These are phyloP conservation scores for Cairina moschata DNA, from an alignment of 2,113 vertebrate species.

Conservation along the genomic window DNA sequence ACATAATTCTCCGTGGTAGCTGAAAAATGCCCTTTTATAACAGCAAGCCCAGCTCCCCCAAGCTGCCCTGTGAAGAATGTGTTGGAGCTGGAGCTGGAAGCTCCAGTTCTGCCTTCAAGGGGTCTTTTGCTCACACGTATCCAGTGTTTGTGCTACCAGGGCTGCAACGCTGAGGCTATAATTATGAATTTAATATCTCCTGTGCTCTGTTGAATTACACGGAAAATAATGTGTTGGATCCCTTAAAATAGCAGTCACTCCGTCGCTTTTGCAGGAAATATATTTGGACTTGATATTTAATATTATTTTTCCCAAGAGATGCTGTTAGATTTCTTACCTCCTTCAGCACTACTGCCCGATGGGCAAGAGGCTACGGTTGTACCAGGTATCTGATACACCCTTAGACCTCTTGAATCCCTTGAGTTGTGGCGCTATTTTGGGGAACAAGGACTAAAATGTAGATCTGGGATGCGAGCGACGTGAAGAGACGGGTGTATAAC, in stretches of 20 bases:
- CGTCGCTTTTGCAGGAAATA: neutral
- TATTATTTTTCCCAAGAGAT: neutral
- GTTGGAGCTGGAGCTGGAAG: neutral
- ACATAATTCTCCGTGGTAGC: neutral
- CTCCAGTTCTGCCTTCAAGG: neutral
- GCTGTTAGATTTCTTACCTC: neutral
- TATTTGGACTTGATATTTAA: conserved; percentile 40
- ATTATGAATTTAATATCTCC: neutral
- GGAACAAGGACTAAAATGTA: neutral
- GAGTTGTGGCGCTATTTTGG: neutral
- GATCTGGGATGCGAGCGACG: neutral
- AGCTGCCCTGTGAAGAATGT: fast-evolving
- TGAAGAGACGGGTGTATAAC: fast-evolving
- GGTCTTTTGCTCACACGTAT: neutral
- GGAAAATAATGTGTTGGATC: neutral
- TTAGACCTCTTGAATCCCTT: neutral
- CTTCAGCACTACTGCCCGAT: neutral
- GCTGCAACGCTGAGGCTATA: neutral
- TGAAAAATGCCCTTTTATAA: neutral
- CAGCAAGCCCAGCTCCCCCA: neutral
- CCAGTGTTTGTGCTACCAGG: neutral
- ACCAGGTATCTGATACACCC: neutral
- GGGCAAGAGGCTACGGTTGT: neutral
- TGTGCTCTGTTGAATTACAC: neutral
- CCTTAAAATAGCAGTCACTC: neutral